These are phyloP conservation scores for Pseudolycoriella hygida DNA, from an alignment of 2,888 invertebrate species.

Conservation along the genomic window DNA sequence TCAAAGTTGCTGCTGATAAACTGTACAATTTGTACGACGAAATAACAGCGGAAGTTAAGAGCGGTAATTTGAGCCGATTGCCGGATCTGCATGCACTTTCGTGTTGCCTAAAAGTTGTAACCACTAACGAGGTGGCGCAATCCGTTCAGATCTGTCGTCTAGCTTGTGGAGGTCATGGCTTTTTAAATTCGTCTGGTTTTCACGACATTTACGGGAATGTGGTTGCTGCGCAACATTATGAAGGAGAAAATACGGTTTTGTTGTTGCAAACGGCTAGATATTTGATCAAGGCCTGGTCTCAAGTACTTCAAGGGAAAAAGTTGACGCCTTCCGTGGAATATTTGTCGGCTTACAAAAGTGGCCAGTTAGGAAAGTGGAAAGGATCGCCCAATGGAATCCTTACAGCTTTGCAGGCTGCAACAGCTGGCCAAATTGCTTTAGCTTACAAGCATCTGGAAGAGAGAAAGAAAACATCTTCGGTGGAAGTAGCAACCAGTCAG, in stretches of 20 bases:
- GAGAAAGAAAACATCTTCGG: conserved; percentile 37
- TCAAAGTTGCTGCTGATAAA: conserved; percentile 48
- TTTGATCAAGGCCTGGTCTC: conserved; percentile 53
- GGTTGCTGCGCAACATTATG: conserved; percentile 5
- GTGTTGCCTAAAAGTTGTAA: conserved; percentile 5
- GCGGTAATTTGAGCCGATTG: conserved; percentile 1
- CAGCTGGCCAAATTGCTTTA: conserved; percentile 37
- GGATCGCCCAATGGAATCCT: conserved; percentile 15
- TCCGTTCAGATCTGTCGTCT: conserved; percentile 4
- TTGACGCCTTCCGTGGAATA: conserved; percentile 47
- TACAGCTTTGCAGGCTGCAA: conserved; percentile 21
- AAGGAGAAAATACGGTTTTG: conserved; percentile 8
- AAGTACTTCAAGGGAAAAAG: conserved; percentile 33
- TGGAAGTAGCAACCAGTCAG: conserved; percentile 68
- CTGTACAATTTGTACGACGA: conserved; percentile 34
- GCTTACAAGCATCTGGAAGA: conserved; percentile 47
- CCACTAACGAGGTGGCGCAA: conserved; percentile 2
- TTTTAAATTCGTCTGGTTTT: conserved; percentile 5
- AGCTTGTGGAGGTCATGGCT: conserved; percentile 8
- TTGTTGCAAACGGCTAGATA: conserved; percentile 30
- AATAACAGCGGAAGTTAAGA: background rate
- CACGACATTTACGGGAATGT: background rate
- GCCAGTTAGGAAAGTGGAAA: background rate
- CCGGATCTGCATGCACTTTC: conserved; percentile 7
- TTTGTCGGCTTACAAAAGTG: conserved; percentile 20